Evolutionary conservation across 2,113 vertebrate species (phyloP), one percentile per base, ranked within the genome.

Genomic region (Seriola rivoliana): DNA sequence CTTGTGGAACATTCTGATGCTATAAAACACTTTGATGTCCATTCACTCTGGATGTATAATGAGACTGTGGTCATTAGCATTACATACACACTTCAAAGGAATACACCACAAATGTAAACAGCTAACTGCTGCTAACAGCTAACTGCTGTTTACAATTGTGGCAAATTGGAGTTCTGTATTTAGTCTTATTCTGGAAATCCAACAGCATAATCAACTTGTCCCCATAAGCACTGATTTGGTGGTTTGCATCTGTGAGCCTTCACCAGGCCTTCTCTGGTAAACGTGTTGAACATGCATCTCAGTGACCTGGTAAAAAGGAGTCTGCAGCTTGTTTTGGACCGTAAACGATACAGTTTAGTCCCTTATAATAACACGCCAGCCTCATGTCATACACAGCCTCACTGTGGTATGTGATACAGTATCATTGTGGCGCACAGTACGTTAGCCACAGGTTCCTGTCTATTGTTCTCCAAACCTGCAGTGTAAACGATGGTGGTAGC

Each of bases 341-440:
- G 5, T 50, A 19, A 80, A 70, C 0, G 13, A 63, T 42, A 59
- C 44, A 38, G 44, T 84, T 74, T 55, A 77, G 14, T 80, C 21
- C 8, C 38, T 78, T 75, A 46, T 17, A 85, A 78, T 42, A 86
- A 85, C 69, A 85, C 63, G 4, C 32, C 50, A 36, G 58, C 66
- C 73, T 74, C 64, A 57, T 67, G 60, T 62, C 81, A 69, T 65
- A 74, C 32, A 75, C 73, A 77, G 57, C 57, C 60, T 75, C 67
- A 77, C 65, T 85, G 85, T 68, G 73, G 89, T 79, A 44, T 78
- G 29, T 67, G 65, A 68, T 57, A 81, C 73, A 48, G 58, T 62
- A 50, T 92, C 87, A 89, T 81, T 91, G 89, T 88, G 91, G 91
- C 19, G 29, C 9, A 36, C 46, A 12, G 40, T 38, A 68, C 23